These are phyloP conservation scores for Diarsia rubi DNA, from an alignment of 2,888 invertebrate genomes.

Conservation along the genomic window DNA sequence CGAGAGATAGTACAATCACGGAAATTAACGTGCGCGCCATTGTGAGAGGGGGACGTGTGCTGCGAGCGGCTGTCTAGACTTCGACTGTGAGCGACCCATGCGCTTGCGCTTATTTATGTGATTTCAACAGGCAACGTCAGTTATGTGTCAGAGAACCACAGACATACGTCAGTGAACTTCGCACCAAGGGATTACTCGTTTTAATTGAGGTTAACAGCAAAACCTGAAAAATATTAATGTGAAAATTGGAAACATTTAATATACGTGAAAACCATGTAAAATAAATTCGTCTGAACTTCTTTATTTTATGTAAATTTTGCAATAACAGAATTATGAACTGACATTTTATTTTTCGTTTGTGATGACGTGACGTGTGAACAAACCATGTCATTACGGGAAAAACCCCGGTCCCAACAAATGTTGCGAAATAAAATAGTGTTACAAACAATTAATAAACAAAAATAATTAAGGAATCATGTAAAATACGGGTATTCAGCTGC, in stretches of 20 bases:
- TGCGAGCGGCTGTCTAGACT: accelerated
- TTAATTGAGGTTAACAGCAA: neutral
- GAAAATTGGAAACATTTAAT: neutral
- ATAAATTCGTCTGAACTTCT: neutral
- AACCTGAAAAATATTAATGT: neutral
- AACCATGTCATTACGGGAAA: constrained; percentile 5
- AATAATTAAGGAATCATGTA: neutral
- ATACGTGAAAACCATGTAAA: neutral
- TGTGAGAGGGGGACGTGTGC: neutral
- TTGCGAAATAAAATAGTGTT: neutral
- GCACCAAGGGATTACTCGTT: neutral
- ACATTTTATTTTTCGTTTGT: neutral
- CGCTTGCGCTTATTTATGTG: constrained; percentile 30
- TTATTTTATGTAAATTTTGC: neutral
- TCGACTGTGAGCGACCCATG: constrained; percentile 5
- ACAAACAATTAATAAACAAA: neutral
- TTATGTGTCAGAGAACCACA: constrained; percentile 11
- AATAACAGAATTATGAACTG: neutral
- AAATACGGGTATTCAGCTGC: too few relatives aligned
- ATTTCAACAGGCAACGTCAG: neutral
- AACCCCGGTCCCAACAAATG: neutral
- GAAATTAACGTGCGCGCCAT: neutral
- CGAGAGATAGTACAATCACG: neutral
- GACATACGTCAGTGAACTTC: neutral
- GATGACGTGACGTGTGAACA: neutral